These are phyloP conservation scores for Balaeniceps rex DNA, from an alignment of 2,113 vertebrate species.

Conservation along the genomic window DNA sequence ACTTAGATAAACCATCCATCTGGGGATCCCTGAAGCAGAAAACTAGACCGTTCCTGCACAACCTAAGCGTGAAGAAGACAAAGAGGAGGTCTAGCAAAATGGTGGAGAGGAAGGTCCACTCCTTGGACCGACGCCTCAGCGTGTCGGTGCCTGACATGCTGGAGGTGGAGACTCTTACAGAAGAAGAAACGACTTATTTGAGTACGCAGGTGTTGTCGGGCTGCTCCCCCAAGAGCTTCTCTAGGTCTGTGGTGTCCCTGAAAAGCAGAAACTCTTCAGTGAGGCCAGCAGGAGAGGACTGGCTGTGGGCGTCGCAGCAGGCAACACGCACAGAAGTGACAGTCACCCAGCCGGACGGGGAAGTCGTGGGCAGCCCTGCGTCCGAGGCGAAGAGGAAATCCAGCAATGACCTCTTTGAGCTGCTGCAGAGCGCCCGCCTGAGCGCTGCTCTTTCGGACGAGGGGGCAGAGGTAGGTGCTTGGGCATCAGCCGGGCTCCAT, in stretches of 20 bases:
- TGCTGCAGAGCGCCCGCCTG: conserved; percentile 33
- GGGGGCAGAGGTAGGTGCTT: conserved; percentile 59
- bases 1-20: conserved; percentile 75
- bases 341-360: rapidly evolving
- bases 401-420: conserved; percentile 1
- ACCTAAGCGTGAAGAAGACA: conserved; percentile 62
- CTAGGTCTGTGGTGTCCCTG: conserved; percentile 34
- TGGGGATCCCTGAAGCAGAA: conserved; percentile 79
- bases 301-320: conserved; percentile 47
- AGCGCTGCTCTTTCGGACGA: neutral
- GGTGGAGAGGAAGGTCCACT: conserved; percentile 16
- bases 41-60: conserved; percentile 72
- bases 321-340: neutral
- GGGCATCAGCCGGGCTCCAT: neutral
- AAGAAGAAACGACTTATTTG: conserved; percentile 6
- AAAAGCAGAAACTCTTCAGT: conserved; percentile 39
- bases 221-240: conserved; percentile 59
- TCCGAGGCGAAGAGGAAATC: neutral
- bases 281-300: conserved; percentile 33
- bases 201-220: conserved; percentile 35
- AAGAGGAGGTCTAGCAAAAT: conserved; percentile 64
- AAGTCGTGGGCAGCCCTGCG: neutral
- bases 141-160: conserved; percentile 76
- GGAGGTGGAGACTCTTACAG: conserved; percentile 48
- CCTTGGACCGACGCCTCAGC: conserved; percentile 73